A percentile compares a stretch with the other conserved stretches of the same genome.
phyloP scores from a whole-genome alignment of 2,888 invertebrate species.

The Drosophila diplacantha region DNA sequence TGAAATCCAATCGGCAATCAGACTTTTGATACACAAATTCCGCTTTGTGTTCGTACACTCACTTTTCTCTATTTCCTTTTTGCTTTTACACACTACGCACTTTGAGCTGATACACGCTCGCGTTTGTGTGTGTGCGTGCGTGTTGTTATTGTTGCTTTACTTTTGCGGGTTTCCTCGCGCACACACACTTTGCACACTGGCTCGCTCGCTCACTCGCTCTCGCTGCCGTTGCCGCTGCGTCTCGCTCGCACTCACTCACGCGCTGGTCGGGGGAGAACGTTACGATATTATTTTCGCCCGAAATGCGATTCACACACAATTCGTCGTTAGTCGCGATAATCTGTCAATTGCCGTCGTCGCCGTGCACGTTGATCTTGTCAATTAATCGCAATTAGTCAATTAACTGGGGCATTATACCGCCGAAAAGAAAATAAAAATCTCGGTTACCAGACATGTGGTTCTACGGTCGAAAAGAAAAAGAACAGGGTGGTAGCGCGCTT shows the following conservation, averaged over 20 bases:
- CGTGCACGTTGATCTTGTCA: constrained; percentile 43
- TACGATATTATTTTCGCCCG: constrained; percentile 51
- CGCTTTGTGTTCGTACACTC: constrained; percentile 16
- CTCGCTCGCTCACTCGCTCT: constrained; percentile 50
- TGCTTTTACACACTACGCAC: constrained; percentile 41
- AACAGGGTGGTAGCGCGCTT: constrained; percentile 20
- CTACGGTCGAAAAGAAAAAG: constrained; percentile 83
- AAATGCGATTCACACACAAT: constrained; percentile 47
- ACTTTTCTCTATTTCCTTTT: constrained; percentile 24
- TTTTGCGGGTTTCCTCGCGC: constrained; percentile 57
- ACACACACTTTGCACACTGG: constrained; percentile 50
- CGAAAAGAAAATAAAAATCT: constrained; percentile 64
- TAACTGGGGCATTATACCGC: constrained; percentile 67
- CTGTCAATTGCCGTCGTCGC: constrained; percentile 62
- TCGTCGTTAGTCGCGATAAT: constrained; percentile 58
- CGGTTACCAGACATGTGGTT: constrained; percentile 81
- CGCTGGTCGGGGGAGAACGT: constrained; percentile 56
- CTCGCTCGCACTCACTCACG: constrained; percentile 60
- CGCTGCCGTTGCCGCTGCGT: constrained; percentile 39
- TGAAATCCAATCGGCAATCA: constrained; percentile 14
- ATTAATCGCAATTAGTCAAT: constrained; percentile 29
- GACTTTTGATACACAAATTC: constrained; percentile 55
- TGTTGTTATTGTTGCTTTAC: constrained; percentile 44
- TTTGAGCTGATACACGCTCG: constrained; percentile 17
- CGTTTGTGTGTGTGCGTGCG: constrained; percentile 26